Percentiles rank a stretch among this genome's conserved stretches.
phyloP scores from a whole-genome alignment of 2,797 vertebrate species.

The Eidolon dupreanum region DNA sequence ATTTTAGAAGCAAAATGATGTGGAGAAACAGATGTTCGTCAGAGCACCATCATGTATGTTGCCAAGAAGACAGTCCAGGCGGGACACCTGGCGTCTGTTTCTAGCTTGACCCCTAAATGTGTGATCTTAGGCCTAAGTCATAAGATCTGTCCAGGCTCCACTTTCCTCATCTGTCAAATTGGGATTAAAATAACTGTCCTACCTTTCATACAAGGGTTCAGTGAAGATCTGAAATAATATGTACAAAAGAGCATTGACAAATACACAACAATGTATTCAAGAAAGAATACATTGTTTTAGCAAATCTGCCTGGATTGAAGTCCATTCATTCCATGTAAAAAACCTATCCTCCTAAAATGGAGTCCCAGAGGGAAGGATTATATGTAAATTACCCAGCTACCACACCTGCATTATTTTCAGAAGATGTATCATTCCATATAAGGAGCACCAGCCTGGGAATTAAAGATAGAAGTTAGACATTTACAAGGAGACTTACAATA shows the following conservation, averaged over 20 bases:
- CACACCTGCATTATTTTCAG: not conserved
- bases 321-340: not conserved
- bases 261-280: not conserved
- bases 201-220: not conserved
- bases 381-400: conserved; percentile 5
- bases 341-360: not conserved
- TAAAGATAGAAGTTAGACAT: conserved; percentile 54
- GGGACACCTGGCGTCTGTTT: not conserved
- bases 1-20: conserved; percentile 33
- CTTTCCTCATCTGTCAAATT: conserved; percentile 23
- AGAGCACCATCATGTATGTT: not conserved
- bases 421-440: conserved; percentile 20
- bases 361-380: not conserved
- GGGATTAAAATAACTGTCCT: not conserved
- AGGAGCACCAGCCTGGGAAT: conserved; percentile 21
- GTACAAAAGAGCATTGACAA: not conserved
- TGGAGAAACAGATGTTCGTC: conserved; percentile 27
- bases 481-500: conserved; percentile 40
- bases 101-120: not conserved
- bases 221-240: not conserved
- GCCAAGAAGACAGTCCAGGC: not conserved
- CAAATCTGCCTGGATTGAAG: not conserved
- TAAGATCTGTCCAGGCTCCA: not conserved
- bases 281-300: not conserved
- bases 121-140: not conserved